These are phyloP conservation scores for Arrhamphus sclerolepis DNA, from an alignment of 2,797 vertebrate species.

Conservation along the genomic window DNA sequence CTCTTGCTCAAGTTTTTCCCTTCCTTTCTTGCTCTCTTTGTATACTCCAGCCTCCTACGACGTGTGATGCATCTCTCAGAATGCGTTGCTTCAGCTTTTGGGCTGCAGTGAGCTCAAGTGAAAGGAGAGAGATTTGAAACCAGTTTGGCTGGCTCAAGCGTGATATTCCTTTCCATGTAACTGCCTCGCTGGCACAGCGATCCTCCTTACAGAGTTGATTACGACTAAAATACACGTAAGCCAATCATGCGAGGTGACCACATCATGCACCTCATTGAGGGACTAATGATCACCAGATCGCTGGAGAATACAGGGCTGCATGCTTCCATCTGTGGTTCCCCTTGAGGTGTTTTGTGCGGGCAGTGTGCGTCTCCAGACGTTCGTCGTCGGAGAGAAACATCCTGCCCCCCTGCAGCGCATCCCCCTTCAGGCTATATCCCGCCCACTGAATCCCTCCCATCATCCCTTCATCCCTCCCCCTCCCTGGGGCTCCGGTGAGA, in stretches of 20 bases:
- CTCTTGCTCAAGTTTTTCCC: constrained; percentile 30
- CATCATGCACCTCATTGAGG: constrained; percentile 44
- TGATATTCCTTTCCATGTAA: constrained; percentile 16
- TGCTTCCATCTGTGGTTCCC: constrained; percentile 66
- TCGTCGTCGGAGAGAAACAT: constrained; percentile 61
- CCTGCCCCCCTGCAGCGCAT: constrained; percentile 58
- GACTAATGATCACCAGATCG: constrained; percentile 55
- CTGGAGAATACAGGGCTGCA: constrained; percentile 44
- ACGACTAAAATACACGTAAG: constrained; percentile 26
- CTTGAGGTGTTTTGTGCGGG: constrained; percentile 56
- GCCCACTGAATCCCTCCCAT: constrained; percentile 56
- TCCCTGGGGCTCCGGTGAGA: constrained; percentile 62
- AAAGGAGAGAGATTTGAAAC: constrained; percentile 40
- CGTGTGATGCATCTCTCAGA: constrained; percentile 56
- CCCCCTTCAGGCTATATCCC: constrained; percentile 68
- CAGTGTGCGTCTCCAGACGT: constrained; percentile 40
- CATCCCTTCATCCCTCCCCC: constrained; percentile 20
- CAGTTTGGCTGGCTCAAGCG: constrained; percentile 44
- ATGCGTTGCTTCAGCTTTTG: constrained; percentile 53
- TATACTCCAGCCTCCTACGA: constrained; percentile 53
- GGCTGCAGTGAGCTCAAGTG: constrained; percentile 28
- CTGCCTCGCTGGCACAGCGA: constrained; percentile 1
- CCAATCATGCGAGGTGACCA: constrained; percentile 39
- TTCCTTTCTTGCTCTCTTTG: constrained; percentile 31
- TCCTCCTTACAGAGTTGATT: constrained; percentile 22